Conservation (phyloP, 1,140 invertebrate genomes). For the Dendroctonus ponderosae region DNA sequence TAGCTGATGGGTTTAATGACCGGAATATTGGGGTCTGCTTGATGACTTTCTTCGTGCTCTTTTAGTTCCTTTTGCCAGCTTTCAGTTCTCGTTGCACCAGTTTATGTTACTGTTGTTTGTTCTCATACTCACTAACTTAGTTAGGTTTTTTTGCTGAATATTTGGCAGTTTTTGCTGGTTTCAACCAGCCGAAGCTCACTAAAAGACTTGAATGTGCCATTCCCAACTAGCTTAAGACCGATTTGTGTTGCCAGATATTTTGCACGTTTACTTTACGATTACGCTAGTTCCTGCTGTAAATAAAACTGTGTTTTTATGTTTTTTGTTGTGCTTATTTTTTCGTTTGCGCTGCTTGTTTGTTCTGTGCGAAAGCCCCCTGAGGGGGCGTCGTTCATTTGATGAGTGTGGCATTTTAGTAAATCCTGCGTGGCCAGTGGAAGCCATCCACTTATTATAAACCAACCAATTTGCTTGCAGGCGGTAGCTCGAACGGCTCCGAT, state of each 20-base stretch:
- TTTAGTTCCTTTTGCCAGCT: too few species aligned
- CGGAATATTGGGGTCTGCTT: too few species aligned
- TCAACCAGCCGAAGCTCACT: too few species aligned
- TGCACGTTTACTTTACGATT: conserved; percentile 15
- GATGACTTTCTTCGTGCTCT: too few species aligned
- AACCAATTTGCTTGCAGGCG: conserved; percentile 44
- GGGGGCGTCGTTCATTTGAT: too few species aligned
- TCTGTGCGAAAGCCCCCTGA: too few species aligned
- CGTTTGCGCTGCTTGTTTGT: too few species aligned
- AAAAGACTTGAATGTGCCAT: too few species aligned
- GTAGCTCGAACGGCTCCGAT: conserved; percentile 65
- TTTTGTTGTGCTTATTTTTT: conserved; percentile 6
- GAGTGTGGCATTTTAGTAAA: too few species aligned
- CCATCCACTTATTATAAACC: too few species aligned
- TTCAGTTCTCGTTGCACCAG: conserved; percentile 3
- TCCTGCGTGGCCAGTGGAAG: too few species aligned
- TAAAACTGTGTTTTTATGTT: conserved; percentile 26
- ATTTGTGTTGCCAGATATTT: conserved; percentile 17
- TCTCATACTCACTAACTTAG: conserved; percentile 22
- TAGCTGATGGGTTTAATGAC: not conserved
- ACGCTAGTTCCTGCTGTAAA: conserved; percentile 21
- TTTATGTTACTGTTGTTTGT: not conserved
- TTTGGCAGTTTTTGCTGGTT: conserved; percentile 20
- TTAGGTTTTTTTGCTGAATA: conserved; percentile 23
- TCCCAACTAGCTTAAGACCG: too few species aligned